phyloP scores from a whole-genome alignment of 2,888 invertebrate species.

The Drosophila quinaria region DNA sequence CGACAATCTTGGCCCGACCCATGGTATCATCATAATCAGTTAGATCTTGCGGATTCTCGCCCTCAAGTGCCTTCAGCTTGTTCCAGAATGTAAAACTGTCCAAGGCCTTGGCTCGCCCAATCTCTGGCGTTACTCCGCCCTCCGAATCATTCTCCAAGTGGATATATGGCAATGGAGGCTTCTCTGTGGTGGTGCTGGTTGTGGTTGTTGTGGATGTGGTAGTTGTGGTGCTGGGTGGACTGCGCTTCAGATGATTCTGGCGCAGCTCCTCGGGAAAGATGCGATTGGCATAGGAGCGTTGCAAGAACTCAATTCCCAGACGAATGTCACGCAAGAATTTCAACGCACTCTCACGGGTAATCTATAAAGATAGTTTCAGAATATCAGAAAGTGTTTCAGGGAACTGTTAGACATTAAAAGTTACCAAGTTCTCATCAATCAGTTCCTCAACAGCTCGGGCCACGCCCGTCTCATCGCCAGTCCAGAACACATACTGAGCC shows the following conservation, averaged over 20 bases:
- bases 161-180: slow-evolving; percentile 72
- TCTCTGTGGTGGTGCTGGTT: slow-evolving; percentile 76
- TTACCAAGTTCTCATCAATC: slow-evolving; percentile 91
- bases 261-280: slow-evolving; percentile 82
- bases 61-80: slow-evolving; percentile 82
- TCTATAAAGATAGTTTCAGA: slow-evolving; percentile 86
- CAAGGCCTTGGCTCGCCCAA: slow-evolving; percentile 68
- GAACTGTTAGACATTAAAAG: not conserved
- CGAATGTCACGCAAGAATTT: slow-evolving; percentile 92
- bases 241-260: slow-evolving; percentile 82
- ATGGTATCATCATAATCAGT: slow-evolving; percentile 89
- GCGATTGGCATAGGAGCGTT: slow-evolving; percentile 86
- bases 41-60: slow-evolving; percentile 71
- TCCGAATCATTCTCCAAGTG: slow-evolving; percentile 53
- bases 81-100: slow-evolving; percentile 83
- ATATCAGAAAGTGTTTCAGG: too few species aligned
- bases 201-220: slow-evolving; percentile 72
- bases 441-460: slow-evolving; percentile 92
- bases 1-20: slow-evolving; percentile 90
- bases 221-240: slow-evolving; percentile 54
- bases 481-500: slow-evolving; percentile 94
- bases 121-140: slow-evolving; percentile 48
- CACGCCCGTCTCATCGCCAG: slow-evolving; percentile 92
- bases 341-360: slow-evolving; percentile 91
- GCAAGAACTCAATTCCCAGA: slow-evolving; percentile 90